Conservation (phyloP, 2,888 invertebrate species). For the Metellina segmentata region DNA sequence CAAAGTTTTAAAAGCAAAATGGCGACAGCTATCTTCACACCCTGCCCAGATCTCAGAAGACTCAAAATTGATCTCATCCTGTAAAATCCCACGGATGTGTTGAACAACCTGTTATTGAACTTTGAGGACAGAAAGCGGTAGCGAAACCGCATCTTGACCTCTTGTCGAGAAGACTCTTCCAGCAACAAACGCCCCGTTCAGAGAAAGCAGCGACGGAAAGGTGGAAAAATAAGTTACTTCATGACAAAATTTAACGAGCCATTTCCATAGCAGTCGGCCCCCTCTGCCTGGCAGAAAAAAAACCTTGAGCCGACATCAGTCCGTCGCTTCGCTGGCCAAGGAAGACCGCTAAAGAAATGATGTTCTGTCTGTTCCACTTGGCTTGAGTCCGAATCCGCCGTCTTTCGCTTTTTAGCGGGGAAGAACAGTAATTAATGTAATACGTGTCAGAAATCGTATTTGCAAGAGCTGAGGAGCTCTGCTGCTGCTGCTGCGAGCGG, state of each 20-base stretch:
- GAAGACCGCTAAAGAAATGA: constrained; percentile 58
- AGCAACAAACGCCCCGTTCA: not conserved
- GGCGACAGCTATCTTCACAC: no score
- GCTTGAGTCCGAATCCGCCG: constrained; percentile 33
- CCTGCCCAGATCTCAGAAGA: no score
- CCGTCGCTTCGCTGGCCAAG: constrained; percentile 68
- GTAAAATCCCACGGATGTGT: no score
- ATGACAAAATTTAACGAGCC: constrained; percentile 66
- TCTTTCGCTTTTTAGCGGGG: constrained; percentile 59
- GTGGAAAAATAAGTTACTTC: constrained; percentile 49
- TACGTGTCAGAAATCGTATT: constrained; percentile 62
- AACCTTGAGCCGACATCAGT: constrained; percentile 32
- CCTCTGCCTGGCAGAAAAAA: constrained; percentile 11
- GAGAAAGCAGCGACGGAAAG: constrained; percentile 20
- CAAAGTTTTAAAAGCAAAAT: no score
- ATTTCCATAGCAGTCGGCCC: constrained; percentile 35
- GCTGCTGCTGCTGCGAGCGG: constrained; percentile 32
- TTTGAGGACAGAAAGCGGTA: no score
- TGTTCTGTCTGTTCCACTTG: constrained; percentile 71
- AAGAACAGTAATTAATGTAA: constrained; percentile 58
- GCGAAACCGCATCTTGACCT: no score
- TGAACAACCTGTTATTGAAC: no score
- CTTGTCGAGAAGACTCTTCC: no score
- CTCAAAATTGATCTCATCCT: no score
- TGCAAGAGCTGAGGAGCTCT: constrained; percentile 7